Percentiles rank a stretch among this genome's conserved stretches.
Evolutionary conservation across 2,888 invertebrate species (phyloP).

Genomic region (Drosophila mulleri): DNA sequence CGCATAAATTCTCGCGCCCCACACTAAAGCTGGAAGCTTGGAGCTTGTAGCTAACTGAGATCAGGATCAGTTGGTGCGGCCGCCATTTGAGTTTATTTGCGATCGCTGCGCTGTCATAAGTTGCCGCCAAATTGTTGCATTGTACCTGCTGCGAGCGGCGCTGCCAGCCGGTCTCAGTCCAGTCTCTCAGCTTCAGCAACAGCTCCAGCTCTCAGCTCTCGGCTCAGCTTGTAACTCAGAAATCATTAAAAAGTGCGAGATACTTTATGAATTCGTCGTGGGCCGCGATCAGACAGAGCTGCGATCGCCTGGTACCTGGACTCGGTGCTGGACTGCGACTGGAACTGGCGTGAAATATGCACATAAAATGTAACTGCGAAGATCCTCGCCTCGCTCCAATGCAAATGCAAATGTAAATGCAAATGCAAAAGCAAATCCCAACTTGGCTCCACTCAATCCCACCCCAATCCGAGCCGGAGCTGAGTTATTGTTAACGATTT

Average conservation of each 20-base stretch:
- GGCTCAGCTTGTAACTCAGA: slow-evolving; percentile 81
- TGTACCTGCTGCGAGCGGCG: slow-evolving; percentile 81
- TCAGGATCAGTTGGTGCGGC: slow-evolving; percentile 64
- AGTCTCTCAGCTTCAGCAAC: slow-evolving; percentile 4
- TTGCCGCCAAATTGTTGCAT: slow-evolving; percentile 84
- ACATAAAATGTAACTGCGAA: slow-evolving; percentile 69
- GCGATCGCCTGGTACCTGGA: slow-evolving; percentile 7
- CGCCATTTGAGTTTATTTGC: slow-evolving; percentile 71
- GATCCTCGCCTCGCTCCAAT: slow-evolving; percentile 45
- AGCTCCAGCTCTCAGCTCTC: slow-evolving; percentile 39
- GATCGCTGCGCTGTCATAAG: slow-evolving; percentile 78
- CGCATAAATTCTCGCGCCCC: slow-evolving; percentile 82
- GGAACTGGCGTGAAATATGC: slow-evolving; percentile 81
- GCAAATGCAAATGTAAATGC: slow-evolving; percentile 74
- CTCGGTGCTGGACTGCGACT: slow-evolving; percentile 2
- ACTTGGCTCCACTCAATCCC: slow-evolving; percentile 35
- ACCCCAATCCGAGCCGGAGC: slow-evolving; percentile 3
- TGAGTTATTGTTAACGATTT: slow-evolving; percentile 84
- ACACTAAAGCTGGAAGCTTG: slow-evolving; percentile 47
- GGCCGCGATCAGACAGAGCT: slow-evolving; percentile 51
- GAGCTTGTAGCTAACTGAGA: slow-evolving; percentile 22
- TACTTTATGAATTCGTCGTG: slow-evolving; percentile 82
- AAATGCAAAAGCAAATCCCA: slow-evolving; percentile 30
- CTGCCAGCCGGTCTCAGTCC: slow-evolving; percentile 2
- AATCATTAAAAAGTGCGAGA: slow-evolving; percentile 83